Evolutionary conservation across 1,140 invertebrate species (phyloP), one percentile per base, ranked within the genome.

Genomic region (Aplysia californica): DNA sequence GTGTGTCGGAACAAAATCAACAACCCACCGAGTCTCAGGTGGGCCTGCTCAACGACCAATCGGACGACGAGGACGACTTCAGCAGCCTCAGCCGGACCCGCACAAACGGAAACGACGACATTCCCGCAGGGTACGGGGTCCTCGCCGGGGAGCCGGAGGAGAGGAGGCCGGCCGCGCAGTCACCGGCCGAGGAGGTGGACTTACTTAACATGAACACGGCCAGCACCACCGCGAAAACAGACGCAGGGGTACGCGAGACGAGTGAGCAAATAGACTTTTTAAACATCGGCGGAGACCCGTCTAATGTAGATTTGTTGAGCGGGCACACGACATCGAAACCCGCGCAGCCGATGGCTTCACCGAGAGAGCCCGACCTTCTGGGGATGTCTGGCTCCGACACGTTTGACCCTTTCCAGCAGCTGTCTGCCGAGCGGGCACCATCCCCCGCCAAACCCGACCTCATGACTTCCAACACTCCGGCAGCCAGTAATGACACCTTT

Each of bases 301-400:
- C 86, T 73, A 91, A 92, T 81, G 92, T 93, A 82, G 93, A 94
- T 90, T 87, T 94, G 64, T 89, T 95, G 26, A 92, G 91, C 65
- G 61, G 72, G 35, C 72, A 75, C 38, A 64, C 23, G n/a, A 33
- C 72, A 29, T 39, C 1, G 23, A 29, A 61, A 81, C 41, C 31
- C 23, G 26, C 50, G n/a, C 21, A 44, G 36, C 65, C 26, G 20
- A 31, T 69, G 55, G 72, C 31, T 73, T n/a, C n/a, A n/a, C n/a
- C 70, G 5, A 26, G 33, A 2, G 75, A 70, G n/a, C 66, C 64
- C 23, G 75, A 76, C 38, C 15, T 70, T n/a, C 39, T 70, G 50
- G 67, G 36, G 20, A 61, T 61, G 33, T 38, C 61, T 33, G 31
- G 55, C 21, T 50, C 76, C 26, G 20, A 67, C 50, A 77, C 76